A percentile compares a stretch with the other conserved stretches of the same genome.
These are phyloP conservation scores for Acromyrmex charruanus DNA, from an alignment of 1,140 invertebrate species.

Conservation along the genomic window DNA sequence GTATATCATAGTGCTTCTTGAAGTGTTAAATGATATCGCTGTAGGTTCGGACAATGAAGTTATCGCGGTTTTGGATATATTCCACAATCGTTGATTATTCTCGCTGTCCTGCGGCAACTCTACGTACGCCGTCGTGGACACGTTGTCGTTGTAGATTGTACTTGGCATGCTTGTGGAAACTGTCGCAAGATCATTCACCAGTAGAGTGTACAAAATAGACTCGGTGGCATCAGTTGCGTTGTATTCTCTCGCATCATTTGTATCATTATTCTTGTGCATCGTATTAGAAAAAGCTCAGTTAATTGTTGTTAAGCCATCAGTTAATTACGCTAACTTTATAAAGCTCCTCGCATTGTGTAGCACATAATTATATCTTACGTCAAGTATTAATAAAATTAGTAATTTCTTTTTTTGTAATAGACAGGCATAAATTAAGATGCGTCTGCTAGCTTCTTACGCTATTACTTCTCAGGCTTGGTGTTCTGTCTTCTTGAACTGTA, in stretches of 20 bases:
- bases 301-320: constrained; percentile 14
- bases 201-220: constrained; percentile 53
- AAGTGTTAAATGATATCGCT: constrained; percentile 55
- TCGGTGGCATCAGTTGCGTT: constrained; percentile 40
- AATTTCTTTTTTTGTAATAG: neutral
- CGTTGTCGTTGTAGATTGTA: constrained; percentile 36
- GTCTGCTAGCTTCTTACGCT: neutral
- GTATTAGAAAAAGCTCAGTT: constrained; percentile 11
- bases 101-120: constrained; percentile 56
- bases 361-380: constrained; percentile 6
- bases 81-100: constrained; percentile 65
- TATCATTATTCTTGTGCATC: constrained; percentile 42
- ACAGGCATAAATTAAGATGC: constrained; percentile 12
- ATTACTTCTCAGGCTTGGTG: neutral
- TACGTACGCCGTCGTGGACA: constrained; percentile 32
- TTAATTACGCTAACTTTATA: neutral
- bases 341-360: neutral
- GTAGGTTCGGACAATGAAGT: constrained; percentile 62
- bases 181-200: constrained; percentile 30
- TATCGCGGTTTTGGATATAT: constrained; percentile 63
- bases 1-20: constrained; percentile 60
- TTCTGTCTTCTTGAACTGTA: neutral
- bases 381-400: constrained; percentile 26
- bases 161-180: constrained; percentile 25
- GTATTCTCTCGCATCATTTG: constrained; percentile 34